phyloP scores from a whole-genome alignment of 1,140 invertebrate genomes.

The Pachypsylla venusta region DNA sequence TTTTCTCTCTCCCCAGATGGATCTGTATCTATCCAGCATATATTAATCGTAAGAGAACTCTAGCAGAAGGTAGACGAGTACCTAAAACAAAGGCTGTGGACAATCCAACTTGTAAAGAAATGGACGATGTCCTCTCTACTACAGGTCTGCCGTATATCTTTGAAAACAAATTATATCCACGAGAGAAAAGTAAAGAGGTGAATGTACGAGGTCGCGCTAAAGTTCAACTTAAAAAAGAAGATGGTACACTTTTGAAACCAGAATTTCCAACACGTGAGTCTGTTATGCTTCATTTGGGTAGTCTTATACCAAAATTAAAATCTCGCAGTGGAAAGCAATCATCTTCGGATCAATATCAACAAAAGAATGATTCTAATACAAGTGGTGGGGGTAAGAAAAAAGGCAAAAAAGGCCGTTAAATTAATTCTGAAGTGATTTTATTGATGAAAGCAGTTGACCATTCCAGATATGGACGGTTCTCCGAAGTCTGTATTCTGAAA shows the following conservation, averaged over 20 bases:
- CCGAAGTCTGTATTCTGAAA: no score
- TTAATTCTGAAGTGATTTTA: no score
- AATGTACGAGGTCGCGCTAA: slow-evolving; percentile 70
- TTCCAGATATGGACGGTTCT: no score
- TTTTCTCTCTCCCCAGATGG: slow-evolving; percentile 52
- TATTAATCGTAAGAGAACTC: slow-evolving; percentile 82
- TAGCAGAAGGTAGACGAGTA: slow-evolving; percentile 71
- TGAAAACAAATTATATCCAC: slow-evolving; percentile 90
- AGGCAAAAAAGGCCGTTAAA: slow-evolving; percentile 19
- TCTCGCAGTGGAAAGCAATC: slow-evolving; percentile 42
- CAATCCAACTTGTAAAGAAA: slow-evolving; percentile 87
- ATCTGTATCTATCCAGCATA: slow-evolving; percentile 94
- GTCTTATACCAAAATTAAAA: slow-evolving; percentile 87
- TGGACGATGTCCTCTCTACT: slow-evolving; percentile 72
- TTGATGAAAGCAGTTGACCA: no score
- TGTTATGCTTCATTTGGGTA: slow-evolving; percentile 56
- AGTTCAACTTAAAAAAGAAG: slow-evolving; percentile 83
- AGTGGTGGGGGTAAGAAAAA: slow-evolving; percentile 22
- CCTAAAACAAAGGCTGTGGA: slow-evolving; percentile 75
- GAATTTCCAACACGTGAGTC: slow-evolving; percentile 58
- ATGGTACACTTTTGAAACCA: slow-evolving; percentile 57
- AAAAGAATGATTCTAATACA: slow-evolving; percentile 23
- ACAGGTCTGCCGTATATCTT: slow-evolving; percentile 69
- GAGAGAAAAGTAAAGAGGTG: slow-evolving; percentile 65
- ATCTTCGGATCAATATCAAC: slow-evolving; percentile 30